Base-by-base conservation (phyloP, 2,888 invertebrate genomes). In the Phalera bucephala region DNA sequence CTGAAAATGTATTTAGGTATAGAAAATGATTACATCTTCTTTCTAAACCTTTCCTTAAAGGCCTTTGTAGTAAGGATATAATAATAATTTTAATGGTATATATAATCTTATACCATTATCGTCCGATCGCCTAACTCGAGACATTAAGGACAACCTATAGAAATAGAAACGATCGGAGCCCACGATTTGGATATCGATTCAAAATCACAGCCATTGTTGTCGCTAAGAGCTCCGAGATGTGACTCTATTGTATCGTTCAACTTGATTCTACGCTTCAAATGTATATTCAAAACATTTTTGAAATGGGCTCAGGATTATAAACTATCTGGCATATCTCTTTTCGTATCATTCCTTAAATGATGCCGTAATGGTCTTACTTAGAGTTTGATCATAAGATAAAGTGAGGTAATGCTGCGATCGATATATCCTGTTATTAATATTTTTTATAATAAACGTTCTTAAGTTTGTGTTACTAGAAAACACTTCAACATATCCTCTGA, bases 131-230 rank as follows among this genome's bases (percentile, higher is more conserved):
- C n/a, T n/a, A n/a, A n/a, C n/a, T 26, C 33, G 17, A 40, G 38
- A 7, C 19, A 17, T 29, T 13, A 53, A 41, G 40, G 36, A 41
- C 40, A 48, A 51, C 39, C 23, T 40, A 48, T 53, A 44, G 30
- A 32, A 33, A 43, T 33, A 34, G 39, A 46, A 50, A 17, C 38
- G 52, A 58, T 60, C 44, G 50, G 57, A 52, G 47, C 38, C 19
- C 9, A 47, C 43, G 51, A 62, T 65, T 58, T 35, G 42, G 43
- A 47, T 53, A 54, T 61, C 56, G 57, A 53, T 59, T 52, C 36
- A 36, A 45, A 43, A 57, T 59, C 53, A 42, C 44, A 38, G 39
- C 50, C 50, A 62, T 70, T 70, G 66, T 68, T 52, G 40, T 39
- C 37, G 43, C 45, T 67, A 60, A 63, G 52, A 66, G 64, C 52